phyloP scores from a whole-genome alignment of 2,888 invertebrate species.

The Pterobdella sp. region DNA sequence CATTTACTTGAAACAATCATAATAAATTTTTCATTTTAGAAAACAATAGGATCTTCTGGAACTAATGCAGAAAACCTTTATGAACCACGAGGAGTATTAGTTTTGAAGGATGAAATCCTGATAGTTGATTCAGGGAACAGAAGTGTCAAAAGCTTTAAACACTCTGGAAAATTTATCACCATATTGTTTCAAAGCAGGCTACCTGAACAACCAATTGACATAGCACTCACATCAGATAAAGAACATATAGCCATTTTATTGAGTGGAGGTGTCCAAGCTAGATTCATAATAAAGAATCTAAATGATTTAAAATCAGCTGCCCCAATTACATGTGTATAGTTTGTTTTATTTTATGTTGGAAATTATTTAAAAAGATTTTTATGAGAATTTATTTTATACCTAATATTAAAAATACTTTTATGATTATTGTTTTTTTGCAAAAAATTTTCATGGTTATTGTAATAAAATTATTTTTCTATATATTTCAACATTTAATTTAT shows the following conservation, averaged over 20 bases:
- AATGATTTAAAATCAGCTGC: not conserved
- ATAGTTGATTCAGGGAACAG: slow-evolving; percentile 32
- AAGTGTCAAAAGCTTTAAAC: slow-evolving; percentile 27
- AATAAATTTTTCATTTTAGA: not conserved
- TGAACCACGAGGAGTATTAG: slow-evolving; percentile 29
- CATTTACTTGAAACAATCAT: not conserved
- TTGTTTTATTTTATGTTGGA: not conserved
- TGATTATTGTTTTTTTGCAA: no score
- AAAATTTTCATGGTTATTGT: no score
- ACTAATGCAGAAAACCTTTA: slow-evolving; percentile 7
- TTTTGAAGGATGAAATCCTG: slow-evolving; percentile 24
- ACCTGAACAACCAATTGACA: slow-evolving; percentile 11
- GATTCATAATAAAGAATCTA: not conserved
- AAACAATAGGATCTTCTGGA: slow-evolving; percentile 22
- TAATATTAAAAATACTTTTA: no score
- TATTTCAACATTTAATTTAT: no score
- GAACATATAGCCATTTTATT: slow-evolving; percentile 3
- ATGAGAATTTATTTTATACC: no score
- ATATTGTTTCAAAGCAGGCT: not conserved
- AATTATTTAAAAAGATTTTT: not conserved
- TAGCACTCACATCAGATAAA: slow-evolving; percentile 4
- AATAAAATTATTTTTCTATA: no score
- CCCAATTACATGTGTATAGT: not conserved
- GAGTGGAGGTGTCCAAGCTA: not conserved
- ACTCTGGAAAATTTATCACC: slow-evolving; percentile 20